phyloP scores from a whole-genome alignment of 1,140 invertebrate genomes.

The Musca vetustissima region DNA sequence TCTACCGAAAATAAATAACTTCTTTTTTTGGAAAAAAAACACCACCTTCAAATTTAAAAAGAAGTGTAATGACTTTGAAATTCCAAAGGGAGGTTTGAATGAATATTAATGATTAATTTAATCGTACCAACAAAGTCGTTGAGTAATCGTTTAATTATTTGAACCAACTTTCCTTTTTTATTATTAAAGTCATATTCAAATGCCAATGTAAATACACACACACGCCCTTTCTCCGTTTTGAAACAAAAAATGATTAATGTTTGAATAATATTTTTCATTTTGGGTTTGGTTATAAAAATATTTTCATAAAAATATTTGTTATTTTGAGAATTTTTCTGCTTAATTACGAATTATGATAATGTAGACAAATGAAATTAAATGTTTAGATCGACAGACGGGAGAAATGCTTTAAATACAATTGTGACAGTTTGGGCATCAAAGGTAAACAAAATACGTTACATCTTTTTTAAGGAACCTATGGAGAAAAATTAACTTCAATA shows the following conservation, averaged over 20 bases:
- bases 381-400: background rate
- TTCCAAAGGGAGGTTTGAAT: background rate
- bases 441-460: too few species aligned
- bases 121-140: conserved; percentile 15
- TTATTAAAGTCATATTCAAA: too few species aligned
- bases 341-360: conserved; percentile 17
- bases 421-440: too few species aligned
- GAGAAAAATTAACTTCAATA: too few species aligned
- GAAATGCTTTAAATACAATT: too few species aligned
- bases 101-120: conserved; percentile 19
- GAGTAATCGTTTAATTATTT: conserved; percentile 23
- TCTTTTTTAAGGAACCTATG: too few species aligned
- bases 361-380: background rate
- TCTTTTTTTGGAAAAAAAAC: background rate
- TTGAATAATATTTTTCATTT: too few species aligned
- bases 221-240: background rate
- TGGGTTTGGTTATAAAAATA: conserved; percentile 13
- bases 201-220: too few species aligned
- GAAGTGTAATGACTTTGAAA: background rate
- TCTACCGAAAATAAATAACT: background rate
- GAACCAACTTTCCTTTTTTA: background rate
- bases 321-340: background rate
- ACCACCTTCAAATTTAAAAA: too few species aligned
- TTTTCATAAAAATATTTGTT: background rate
- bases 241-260: conserved; percentile 15